Evolutionary conservation across 2,797 vertebrate genomes (phyloP).

Genomic region (Anabas testudineus): DNA sequence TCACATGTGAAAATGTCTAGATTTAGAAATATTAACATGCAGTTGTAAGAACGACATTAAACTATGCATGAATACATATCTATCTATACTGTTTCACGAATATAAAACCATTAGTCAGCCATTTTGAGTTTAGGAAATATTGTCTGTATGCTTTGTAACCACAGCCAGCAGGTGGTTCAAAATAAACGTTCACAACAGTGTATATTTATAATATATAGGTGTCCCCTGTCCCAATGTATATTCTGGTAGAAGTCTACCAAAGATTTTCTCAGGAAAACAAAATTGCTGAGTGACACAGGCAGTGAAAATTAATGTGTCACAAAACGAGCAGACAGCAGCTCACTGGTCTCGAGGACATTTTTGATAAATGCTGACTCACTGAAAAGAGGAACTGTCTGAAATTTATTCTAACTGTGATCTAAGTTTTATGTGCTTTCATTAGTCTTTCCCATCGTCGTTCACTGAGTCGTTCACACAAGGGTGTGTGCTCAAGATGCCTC

Average conservation of each 20-base stretch:
- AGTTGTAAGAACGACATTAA: too few species aligned
- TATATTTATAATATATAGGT: too few species aligned
- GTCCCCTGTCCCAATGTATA: background rate
- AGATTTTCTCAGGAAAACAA: background rate
- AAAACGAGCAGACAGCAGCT: background rate
- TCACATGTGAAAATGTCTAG: too few species aligned
- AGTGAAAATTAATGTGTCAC: background rate
- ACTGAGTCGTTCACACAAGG: slow-evolving; percentile 1
- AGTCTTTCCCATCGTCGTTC: background rate
- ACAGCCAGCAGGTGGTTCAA: too few species aligned
- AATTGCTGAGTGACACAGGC: background rate
- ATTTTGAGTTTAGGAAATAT: too few species aligned
- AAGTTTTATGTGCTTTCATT: background rate
- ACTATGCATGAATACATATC: too few species aligned
- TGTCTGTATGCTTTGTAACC: too few species aligned
- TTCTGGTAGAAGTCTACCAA: slow-evolving; percentile 22
- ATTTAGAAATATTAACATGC: too few species aligned
- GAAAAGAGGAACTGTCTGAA: background rate
- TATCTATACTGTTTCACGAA: too few species aligned
- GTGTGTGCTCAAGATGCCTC: slow-evolving; percentile 3
- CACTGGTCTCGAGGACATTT: background rate
- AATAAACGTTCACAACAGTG: too few species aligned
- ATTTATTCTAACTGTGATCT: background rate
- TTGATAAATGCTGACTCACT: background rate
- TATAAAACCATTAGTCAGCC: too few species aligned